A percentile compares a stretch with the other conserved stretches of the same genome.
Evolutionary conservation across 92 coral and sea anemone genomes (phyloP).

Genomic region (Phenganax marumi): DNA sequence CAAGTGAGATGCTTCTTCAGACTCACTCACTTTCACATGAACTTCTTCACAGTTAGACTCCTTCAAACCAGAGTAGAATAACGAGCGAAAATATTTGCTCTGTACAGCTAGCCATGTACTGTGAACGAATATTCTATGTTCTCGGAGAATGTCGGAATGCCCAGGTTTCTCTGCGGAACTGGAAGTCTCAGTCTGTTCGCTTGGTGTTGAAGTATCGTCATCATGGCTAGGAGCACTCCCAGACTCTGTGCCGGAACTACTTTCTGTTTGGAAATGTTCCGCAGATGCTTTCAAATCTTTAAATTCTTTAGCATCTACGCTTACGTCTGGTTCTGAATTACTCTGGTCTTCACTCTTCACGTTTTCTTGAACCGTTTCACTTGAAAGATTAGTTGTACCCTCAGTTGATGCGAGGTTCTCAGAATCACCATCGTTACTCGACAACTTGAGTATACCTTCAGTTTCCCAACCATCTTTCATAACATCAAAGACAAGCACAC

Average conservation of each 20-base stretch:
- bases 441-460: background rate
- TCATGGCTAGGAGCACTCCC: background rate
- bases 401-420: background rate
- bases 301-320: background rate
- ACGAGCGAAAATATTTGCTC: slow-evolving; percentile 14
- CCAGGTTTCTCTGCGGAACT: background rate
- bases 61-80: slow-evolving; percentile 16
- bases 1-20: slow-evolving; percentile 32
- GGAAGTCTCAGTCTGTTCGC: background rate
- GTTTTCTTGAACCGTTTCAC: background rate
- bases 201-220: too few relatives aligned
- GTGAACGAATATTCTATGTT: slow-evolving; percentile 29
- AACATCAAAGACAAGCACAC: slow-evolving; percentile 29
- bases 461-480: slow-evolving; percentile 35
- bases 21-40: slow-evolving; percentile 18
- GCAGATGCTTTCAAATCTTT: background rate
- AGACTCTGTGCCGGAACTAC: background rate
- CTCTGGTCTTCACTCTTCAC: background rate
- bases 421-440: background rate
- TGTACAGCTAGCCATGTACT: slow-evolving; percentile 31
- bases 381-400: background rate
- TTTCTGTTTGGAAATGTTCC: background rate
- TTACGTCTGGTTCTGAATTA: background rate
- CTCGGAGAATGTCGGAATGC: background rate
- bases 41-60: slow-evolving; percentile 8